These are phyloP conservation scores for Tiphia femorata DNA, from an alignment of 2,888 invertebrate genomes.

Conservation along the genomic window DNA sequence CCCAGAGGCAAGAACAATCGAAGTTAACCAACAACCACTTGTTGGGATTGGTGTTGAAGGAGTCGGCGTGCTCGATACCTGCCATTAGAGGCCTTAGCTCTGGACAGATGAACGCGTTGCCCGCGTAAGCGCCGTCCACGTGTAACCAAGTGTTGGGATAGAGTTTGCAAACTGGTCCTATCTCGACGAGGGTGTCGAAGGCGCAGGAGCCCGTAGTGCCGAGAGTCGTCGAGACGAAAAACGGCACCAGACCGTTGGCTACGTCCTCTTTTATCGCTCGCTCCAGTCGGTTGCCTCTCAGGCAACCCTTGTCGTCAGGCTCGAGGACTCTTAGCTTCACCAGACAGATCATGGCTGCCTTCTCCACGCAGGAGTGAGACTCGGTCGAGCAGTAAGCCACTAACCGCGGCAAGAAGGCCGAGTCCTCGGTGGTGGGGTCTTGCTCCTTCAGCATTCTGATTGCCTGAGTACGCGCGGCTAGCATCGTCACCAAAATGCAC, in stretches of 20 bases:
- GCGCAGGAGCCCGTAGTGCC: constrained; percentile 89
- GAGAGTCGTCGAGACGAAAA: constrained; percentile 85
- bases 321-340: constrained; percentile 80
- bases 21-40: constrained; percentile 89
- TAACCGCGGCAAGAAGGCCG: constrained; percentile 80
- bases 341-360: constrained; percentile 83
- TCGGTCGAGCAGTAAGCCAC: constrained; percentile 83
- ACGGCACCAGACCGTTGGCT: constrained; percentile 82
- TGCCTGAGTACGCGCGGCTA: constrained; percentile 82
- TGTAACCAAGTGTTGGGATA: constrained; percentile 84
- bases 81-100: constrained; percentile 79
- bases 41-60: constrained; percentile 90
- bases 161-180: constrained; percentile 79
- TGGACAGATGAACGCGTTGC: constrained; percentile 87
- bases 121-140: constrained; percentile 90
- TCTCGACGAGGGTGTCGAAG: constrained; percentile 84
- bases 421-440: constrained; percentile 73
- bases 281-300: constrained; percentile 75
- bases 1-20: constrained; percentile 90
- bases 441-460: constrained; percentile 76
- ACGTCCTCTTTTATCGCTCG: constrained; percentile 80
- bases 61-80: constrained; percentile 83
- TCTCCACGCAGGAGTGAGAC: constrained; percentile 83
- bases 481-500: constrained; percentile 82
- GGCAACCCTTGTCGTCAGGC: constrained; percentile 77